A percentile compares a stretch with the other conserved stretches of the same genome.
Conservation (phyloP, 2,113 vertebrate genomes). For the Lophius piscatorius region DNA sequence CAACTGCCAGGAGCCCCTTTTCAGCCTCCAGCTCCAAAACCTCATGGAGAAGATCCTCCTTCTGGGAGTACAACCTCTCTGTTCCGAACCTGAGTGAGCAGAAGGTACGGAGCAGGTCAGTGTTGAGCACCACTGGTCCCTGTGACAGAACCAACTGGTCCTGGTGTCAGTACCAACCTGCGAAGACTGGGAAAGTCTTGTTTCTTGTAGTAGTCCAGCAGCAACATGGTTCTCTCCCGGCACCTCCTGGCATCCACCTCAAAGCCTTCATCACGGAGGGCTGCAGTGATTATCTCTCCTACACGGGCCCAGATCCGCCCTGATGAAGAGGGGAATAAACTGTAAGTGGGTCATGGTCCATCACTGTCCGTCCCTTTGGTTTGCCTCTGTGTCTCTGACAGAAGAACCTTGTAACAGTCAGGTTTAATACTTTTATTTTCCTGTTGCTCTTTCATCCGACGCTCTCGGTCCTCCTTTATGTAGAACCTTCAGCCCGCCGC, state of each 20-base stretch:
- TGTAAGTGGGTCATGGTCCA: no score
- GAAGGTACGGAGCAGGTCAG: background rate
- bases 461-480: no score
- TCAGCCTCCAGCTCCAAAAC: constrained; percentile 83
- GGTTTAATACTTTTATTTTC: no score
- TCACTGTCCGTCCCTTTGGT: no score
- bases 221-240: constrained; percentile 81
- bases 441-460: no score
- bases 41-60: constrained; percentile 82
- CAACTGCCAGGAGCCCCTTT: constrained; percentile 66
- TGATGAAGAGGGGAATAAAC: constrained; percentile 12
- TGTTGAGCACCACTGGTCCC: background rate
- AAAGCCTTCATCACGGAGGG: constrained; percentile 80
- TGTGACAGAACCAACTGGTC: background rate
- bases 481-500: background rate
- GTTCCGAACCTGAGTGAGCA: constrained; percentile 76
- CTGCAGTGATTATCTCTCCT: constrained; percentile 78
- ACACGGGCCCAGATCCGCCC: constrained; percentile 79
- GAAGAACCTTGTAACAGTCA: no score
- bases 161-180: constrained; percentile 59
- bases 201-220: constrained; percentile 83
- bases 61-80: constrained; percentile 80
- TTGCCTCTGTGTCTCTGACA: background rate
- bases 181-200: constrained; percentile 81
- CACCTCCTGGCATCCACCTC: constrained; percentile 82